Percentiles rank a stretch among this genome's conserved stretches.
Conservation (phyloP, 2,113 vertebrate species). For the Setophaga kirtlandii region DNA sequence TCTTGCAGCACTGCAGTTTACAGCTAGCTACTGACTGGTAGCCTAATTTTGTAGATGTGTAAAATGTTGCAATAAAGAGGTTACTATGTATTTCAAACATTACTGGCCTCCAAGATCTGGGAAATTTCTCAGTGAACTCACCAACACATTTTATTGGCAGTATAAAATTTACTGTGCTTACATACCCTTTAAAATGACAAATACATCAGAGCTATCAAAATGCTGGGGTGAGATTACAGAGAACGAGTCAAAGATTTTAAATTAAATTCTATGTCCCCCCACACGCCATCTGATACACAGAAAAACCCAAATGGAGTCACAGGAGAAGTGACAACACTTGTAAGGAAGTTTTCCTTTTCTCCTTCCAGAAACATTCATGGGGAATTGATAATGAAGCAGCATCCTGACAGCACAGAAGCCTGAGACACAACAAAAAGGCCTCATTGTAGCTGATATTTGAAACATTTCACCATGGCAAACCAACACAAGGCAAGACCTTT, state of each 20-base stretch:
- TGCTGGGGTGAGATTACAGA: conserved; percentile 1
- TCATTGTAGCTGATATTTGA: not conserved
- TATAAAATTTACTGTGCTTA: conserved; percentile 70
- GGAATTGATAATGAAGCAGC: not conserved
- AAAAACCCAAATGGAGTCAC: conserved; percentile 3
- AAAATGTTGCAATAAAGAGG: conserved; percentile 72
- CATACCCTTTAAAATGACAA: conserved; percentile 42
- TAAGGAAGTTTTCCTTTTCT: not conserved
- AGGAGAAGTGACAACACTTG: not conserved
- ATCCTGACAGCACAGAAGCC: not conserved
- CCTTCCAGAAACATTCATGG: not conserved
- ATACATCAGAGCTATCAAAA: conserved; percentile 45
- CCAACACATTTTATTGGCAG: conserved; percentile 61
- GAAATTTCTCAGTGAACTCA: conserved; percentile 68
- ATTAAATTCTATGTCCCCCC: not conserved
- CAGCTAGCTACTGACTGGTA: conserved; percentile 19
- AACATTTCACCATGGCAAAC: not conserved
- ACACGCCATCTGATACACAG: not conserved
- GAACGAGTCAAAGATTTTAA: not conserved
- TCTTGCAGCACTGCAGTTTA: conserved; percentile 15
- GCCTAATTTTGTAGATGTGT: conserved; percentile 48
- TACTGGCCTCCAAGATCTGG: conserved; percentile 61
- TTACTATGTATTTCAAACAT: conserved; percentile 69
- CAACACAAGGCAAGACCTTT: not conserved
- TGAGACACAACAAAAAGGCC: not conserved